These are phyloP conservation scores for Astropecten irregularis DNA, from an alignment of 53 echinoderm and acorn worm genomes.

Conservation along the genomic window DNA sequence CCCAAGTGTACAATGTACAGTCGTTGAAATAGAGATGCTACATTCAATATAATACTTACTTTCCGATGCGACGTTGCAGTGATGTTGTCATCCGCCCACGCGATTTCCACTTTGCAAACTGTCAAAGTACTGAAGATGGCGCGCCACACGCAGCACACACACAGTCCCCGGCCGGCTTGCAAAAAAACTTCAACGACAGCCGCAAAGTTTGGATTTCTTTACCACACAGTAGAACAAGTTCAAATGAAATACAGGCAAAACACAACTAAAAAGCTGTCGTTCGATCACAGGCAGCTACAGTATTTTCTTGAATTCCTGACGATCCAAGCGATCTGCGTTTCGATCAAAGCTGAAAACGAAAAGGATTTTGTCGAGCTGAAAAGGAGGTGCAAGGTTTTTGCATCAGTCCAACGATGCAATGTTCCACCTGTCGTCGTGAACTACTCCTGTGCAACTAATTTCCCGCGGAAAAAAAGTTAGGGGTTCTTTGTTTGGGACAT, in stretches of 20 bases:
- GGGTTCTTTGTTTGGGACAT: slow-evolving; percentile 55
- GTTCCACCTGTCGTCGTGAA: slow-evolving; percentile 52
- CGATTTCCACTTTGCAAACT: slow-evolving; percentile 31
- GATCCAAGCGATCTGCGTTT: background rate
- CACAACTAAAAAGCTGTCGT: too few species aligned
- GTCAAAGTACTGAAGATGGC: slow-evolving; percentile 55
- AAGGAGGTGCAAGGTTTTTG: background rate
- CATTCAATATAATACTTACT: slow-evolving; percentile 43
- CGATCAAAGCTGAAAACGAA: background rate
- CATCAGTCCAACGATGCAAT: background rate
- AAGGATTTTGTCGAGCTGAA: background rate
- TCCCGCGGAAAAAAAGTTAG: slow-evolving; percentile 75
- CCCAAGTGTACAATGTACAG: too few species aligned
- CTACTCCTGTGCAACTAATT: slow-evolving; percentile 66
- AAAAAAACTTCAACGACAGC: slow-evolving; percentile 8
- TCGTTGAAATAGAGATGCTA: background rate
- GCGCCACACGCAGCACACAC: slow-evolving; percentile 12
- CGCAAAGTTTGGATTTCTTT: slow-evolving; percentile 11
- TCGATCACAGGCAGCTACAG: too few species aligned
- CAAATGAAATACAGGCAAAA: too few species aligned
- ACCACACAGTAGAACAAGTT: background rate
- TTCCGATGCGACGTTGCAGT: slow-evolving; percentile 31
- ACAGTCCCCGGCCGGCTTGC: background rate
- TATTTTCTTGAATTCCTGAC: background rate
- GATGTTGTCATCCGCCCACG: slow-evolving; percentile 56